Conservation (phyloP, 2,113 vertebrate genomes). For the Rhagologus leucostigma region DNA sequence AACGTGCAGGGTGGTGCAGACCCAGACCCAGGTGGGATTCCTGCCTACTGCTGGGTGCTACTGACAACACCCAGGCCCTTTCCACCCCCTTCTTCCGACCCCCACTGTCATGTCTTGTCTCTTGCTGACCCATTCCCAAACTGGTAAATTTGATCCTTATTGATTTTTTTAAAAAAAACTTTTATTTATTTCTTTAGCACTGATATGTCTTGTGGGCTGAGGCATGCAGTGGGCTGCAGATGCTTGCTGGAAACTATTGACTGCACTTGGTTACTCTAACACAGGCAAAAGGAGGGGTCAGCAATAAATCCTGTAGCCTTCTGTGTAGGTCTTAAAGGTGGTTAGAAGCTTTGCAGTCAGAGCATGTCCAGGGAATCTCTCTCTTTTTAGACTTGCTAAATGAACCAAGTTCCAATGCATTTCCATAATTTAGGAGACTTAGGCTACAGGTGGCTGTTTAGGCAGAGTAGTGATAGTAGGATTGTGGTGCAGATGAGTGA, state of each 20-base stretch:
- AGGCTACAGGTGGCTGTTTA: background rate
- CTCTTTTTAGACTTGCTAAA: background rate
- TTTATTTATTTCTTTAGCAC: background rate
- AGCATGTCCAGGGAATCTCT: background rate
- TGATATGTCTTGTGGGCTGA: background rate
- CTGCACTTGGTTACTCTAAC: background rate
- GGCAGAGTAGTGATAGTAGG: background rate
- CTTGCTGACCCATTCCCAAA: background rate
- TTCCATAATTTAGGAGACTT: background rate
- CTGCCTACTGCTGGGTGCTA: background rate
- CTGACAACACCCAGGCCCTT: background rate
- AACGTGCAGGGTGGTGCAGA: background rate
- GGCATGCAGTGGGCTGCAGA: background rate
- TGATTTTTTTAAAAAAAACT: accelerated
- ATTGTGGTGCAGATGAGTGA: background rate
- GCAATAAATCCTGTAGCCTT: background rate
- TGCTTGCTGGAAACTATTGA: background rate
- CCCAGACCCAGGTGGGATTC: background rate
- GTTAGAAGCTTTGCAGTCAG: background rate
- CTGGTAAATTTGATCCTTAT: background rate
- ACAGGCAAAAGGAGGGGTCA: background rate
- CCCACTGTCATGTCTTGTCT: accelerated
- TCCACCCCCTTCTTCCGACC: background rate
- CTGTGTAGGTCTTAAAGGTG: background rate
- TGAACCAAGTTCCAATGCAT: background rate